Base-by-base conservation (phyloP, 2,888 invertebrate genomes). In the Andrena flavipes region DNA sequence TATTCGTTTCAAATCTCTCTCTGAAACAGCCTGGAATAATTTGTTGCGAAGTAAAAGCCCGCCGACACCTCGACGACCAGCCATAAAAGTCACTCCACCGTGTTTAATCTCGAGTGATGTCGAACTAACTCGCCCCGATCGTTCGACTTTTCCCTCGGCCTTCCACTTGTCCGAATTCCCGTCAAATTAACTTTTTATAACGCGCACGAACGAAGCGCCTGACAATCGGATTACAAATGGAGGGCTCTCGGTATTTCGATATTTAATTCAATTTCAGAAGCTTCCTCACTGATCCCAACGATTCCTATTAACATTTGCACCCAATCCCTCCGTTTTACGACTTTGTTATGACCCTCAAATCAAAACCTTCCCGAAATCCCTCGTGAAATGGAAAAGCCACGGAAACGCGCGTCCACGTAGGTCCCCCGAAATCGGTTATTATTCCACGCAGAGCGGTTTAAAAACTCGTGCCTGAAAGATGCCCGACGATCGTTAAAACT, bases 241-340 rank as follows among this genome's bases (percentile, higher is more conserved):
- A 49, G 20, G 60, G 10, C n/a, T 68, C 60, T 49, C 13, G 63
- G 13, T 35, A 23, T n/a, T 29, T 26, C 30, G n/a, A 26, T 23
- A 64, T 71, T 67, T 68, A 56, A 82, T 79, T 79, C 79, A 68
- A 82, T 82, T 74, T 74, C 23, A 48, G 26, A n/a, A 56, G 26
- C 63, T 0, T n/a, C 49, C 26, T 10, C 48, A 67, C 72, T 64
- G 75, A 71, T 79, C 30, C 59, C 69, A 68, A 80, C 72, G 72
- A 77, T n/a, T 48, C 1, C 26, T 35, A 67, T 65, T 70, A 51
- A 60, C 70, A 42, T 67, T 42, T 51, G 51, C 67, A 64, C 35
- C 16, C 33, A 42, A 29, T 64, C 16, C 1, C 62, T 51, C 20
- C 29, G 60, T 33, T 71, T 80, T 80, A 80, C 26, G 13, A 29